Conservation (phyloP, 2,113 vertebrate species). For the Forbesichthys agassizii region DNA sequence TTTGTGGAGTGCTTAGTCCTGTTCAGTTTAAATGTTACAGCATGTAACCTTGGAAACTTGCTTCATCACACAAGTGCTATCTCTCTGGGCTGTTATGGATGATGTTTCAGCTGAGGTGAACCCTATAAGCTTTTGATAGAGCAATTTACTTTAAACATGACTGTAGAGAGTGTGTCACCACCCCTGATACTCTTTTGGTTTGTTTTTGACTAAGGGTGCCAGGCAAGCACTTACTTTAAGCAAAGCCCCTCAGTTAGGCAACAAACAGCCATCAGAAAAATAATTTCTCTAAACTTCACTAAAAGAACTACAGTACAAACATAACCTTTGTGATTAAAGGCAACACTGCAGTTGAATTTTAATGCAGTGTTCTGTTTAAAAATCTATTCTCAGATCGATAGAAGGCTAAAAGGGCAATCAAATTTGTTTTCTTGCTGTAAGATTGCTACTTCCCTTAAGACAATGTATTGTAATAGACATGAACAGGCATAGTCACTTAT, state of each 20-base stretch:
- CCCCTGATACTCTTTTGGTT: background rate
- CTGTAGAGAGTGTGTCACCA: conserved; percentile 1
- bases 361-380: conserved; percentile 18
- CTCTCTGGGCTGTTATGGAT: conserved; percentile 18
- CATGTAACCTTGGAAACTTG: conserved; percentile 1
- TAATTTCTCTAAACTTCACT: background rate
- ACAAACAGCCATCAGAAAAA: background rate
- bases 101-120: conserved; percentile 13
- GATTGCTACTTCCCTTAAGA: conserved; percentile 14
- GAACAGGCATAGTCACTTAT: conserved; percentile 8
- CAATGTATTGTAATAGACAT: conserved; percentile 20
- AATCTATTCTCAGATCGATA: conserved; percentile 43
- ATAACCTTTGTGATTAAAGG: conserved; percentile 28
- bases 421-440: conserved; percentile 34
- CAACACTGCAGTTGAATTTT: conserved; percentile 21
- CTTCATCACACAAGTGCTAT: conserved; percentile 20
- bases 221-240: no score
- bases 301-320: background rate
- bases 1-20: background rate
- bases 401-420: conserved; percentile 47
- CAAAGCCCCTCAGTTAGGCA: no score
- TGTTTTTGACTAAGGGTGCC: background rate
- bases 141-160: conserved; percentile 60
- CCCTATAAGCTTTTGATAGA: conserved; percentile 34
- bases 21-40: background rate